Evolutionary conservation across 2,113 vertebrate genomes (phyloP), one percentile per base, ranked within the genome.

Genomic region (Elephantulus edwardii): DNA sequence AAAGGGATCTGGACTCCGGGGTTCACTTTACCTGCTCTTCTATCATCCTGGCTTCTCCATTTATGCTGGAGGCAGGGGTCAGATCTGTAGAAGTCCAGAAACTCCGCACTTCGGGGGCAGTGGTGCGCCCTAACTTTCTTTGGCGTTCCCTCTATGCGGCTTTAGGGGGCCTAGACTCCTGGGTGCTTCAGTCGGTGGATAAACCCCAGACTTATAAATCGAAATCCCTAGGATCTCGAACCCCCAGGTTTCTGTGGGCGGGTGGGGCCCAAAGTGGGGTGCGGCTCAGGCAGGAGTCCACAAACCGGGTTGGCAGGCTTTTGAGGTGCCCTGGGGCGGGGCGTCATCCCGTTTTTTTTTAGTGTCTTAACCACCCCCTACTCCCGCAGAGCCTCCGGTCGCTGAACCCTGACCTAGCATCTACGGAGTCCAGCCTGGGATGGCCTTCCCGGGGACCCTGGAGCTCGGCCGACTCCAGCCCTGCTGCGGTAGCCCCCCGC

Each of bases 221-320:
- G 60, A 70, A 40, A 79, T 44, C 11, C 38, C 46, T 20, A 58
- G 35, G 9, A 82, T 50, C 62, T 12, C 40, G 30, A 70, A 86
- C 35, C 48, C 33, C 3, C 30, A 33, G 50, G 17, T 81, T 77
- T 84, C 44, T 75, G 78, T 10, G 38, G 44, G n/a, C 58, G 64
- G 93, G 94, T 91, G 91, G 93, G 78, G 95, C n/a, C n/a, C n/a
- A n/a, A n/a, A n/a, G n/a, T n/a, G n/a, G 64, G 93, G 94, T 91
- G 91, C 91, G 78, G 95, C 91, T 44, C 70, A 17, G 75, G 19
- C 76, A 1, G 48, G 91, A 92, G 50, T 91, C 95, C 93, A 88
- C 95, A 95, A 93, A 96, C 94, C 76, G 85, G 95, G 77, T 72
- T 75, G 90, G 93, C 96, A 88, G 56, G 93, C 84, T 92, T 66